These are phyloP conservation scores for Plagodis pulveraria DNA, from an alignment of 2,888 invertebrate genomes.

Conservation along the genomic window DNA sequence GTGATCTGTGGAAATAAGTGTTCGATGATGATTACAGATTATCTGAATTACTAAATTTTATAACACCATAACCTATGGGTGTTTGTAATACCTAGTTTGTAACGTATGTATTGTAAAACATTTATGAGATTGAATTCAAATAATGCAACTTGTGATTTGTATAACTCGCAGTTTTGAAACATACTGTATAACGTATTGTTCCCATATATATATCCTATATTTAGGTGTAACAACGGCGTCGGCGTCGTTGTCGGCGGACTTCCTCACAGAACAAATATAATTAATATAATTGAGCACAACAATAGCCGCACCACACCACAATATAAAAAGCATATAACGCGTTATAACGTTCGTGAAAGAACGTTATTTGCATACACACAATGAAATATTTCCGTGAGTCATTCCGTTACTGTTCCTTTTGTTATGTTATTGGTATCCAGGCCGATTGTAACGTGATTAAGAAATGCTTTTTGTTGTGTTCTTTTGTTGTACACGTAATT, in stretches of 20 bases:
- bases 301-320: conserved; percentile 22
- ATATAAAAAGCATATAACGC: conserved; percentile 31
- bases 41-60: no score
- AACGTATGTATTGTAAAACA: no score
- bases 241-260: conserved; percentile 21
- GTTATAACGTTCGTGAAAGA: conserved; percentile 16
- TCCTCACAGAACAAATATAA: conserved; percentile 40
- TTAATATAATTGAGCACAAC: conserved; percentile 38
- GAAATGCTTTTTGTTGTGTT: conserved; percentile 17
- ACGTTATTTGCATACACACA: conserved; percentile 55
- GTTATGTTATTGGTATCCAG: conserved; percentile 28
- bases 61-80: no score
- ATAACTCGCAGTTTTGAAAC: background rate
- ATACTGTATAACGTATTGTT: conserved; percentile 10
- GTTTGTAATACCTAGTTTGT: no score
- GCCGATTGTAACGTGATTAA: conserved; percentile 24
- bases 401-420: conserved; percentile 39
- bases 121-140: no score
- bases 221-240: conserved; percentile 3
- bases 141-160: no score
- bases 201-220: conserved; percentile 10
- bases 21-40: no score
- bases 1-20: no score
- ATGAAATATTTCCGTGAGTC: conserved; percentile 46
- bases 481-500: conserved; percentile 2